A percentile compares a stretch with the other conserved stretches of the same genome.
These are phyloP conservation scores for Erinaceus europaeus DNA, from an alignment of 2,113 vertebrate genomes.

Conservation along the genomic window DNA sequence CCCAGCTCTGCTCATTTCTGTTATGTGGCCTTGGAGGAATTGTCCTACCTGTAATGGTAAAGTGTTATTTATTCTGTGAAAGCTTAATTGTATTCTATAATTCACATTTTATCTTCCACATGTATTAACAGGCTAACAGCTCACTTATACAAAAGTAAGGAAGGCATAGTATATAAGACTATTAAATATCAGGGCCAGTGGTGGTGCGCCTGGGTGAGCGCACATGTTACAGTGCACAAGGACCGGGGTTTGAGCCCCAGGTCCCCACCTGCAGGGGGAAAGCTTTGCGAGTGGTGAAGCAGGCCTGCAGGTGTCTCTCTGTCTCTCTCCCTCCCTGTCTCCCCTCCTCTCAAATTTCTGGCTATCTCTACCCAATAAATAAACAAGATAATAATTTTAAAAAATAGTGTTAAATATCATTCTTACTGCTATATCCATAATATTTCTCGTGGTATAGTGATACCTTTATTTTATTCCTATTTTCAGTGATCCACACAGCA, in stretches of 20 bases:
- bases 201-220: too few species aligned
- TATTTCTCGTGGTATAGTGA: neutral
- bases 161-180: too few species aligned
- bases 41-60: neutral
- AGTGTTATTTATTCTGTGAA: neutral
- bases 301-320: too few species aligned
- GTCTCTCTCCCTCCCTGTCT: too few species aligned
- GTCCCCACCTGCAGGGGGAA: too few species aligned
- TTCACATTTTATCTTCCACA: constrained; percentile 23
- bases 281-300: too few species aligned
- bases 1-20: neutral
- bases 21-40: neutral
- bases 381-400: neutral
- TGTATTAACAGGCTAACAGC: neutral
- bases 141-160: neutral
- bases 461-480: neutral
- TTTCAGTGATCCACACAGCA: neutral
- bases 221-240: too few species aligned
- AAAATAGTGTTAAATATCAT: neutral
- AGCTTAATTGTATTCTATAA: neutral
- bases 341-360: too few species aligned
- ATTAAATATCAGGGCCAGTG: too few species aligned
- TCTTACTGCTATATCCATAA: neutral
- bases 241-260: too few species aligned
- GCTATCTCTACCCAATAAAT: too few species aligned